phyloP scores from a whole-genome alignment of 2,113 vertebrate genomes.

The Emydocephalus ijimae region DNA sequence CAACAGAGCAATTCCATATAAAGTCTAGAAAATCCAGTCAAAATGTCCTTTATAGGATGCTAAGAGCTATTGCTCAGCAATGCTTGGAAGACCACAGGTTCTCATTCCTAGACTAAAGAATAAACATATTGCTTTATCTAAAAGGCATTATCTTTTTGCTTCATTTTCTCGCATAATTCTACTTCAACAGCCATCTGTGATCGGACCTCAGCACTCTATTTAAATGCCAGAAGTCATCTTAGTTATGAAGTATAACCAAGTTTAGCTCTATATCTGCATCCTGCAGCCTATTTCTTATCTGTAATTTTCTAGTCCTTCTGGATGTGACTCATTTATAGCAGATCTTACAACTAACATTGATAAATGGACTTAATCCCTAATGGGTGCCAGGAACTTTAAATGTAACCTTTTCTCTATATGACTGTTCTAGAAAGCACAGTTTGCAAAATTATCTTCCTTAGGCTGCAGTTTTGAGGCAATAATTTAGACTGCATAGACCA shows the following conservation, averaged over 20 bases:
- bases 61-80: neutral
- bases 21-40: neutral
- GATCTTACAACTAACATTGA: constrained; percentile 1
- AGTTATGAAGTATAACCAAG: neutral
- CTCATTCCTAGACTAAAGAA: neutral
- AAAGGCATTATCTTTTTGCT: neutral
- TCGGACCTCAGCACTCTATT: neutral
- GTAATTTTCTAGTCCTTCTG: neutral
- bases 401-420: neutral
- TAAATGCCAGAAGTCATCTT: neutral
- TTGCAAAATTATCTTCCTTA: constrained; percentile 16
- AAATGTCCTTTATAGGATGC: neutral
- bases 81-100: neutral
- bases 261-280: neutral
- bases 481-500: neutral
- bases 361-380: constrained; percentile 14
- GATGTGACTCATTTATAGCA: neutral
- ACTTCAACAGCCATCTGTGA: neutral
- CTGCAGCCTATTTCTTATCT: constrained; percentile 8
- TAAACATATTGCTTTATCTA: neutral
- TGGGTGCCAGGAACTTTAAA: constrained; percentile 14
- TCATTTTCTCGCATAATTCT: neutral
- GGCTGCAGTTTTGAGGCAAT: neutral
- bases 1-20: neutral
- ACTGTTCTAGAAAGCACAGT: neutral